Conservation (phyloP, 2,113 vertebrate species). For the Hirundichthys speculiger region DNA sequence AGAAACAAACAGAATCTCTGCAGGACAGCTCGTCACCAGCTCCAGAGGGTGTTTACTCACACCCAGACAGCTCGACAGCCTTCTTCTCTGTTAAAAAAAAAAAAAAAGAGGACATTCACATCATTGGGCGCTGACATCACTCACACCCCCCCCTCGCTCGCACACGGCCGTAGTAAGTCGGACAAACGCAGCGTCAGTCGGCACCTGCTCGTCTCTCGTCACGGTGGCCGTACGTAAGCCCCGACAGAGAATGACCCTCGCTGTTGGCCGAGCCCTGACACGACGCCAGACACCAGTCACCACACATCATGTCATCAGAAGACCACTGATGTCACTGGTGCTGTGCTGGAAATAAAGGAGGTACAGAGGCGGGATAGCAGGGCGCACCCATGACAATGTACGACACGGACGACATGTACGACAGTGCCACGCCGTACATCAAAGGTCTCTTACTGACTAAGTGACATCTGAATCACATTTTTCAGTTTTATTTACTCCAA, state of each 20-base stretch:
- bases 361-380: not conserved
- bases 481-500: too few species aligned
- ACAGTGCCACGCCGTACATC: too few species aligned
- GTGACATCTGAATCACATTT: too few species aligned
- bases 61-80: slow-evolving; percentile 57
- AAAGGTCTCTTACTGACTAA: too few species aligned
- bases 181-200: slow-evolving; percentile 41
- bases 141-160: slow-evolving; percentile 12
- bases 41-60: slow-evolving; percentile 65
- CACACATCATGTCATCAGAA: slow-evolving; percentile 64
- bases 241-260: slow-evolving; percentile 46
- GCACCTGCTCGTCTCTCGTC: slow-evolving; percentile 65
- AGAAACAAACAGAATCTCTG: slow-evolving; percentile 38
- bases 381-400: not conserved
- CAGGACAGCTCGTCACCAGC: slow-evolving; percentile 37
- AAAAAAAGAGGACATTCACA: slow-evolving; percentile 52
- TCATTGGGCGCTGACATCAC: slow-evolving; percentile 64
- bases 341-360: slow-evolving; percentile 6
- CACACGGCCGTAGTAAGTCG: slow-evolving; percentile 43
- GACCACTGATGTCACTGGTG: slow-evolving; percentile 44
- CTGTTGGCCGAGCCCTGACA: slow-evolving; percentile 58
- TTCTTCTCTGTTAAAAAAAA: slow-evolving; percentile 57
- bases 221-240: slow-evolving; percentile 33
- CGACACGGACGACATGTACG: too few species aligned
- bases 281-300: slow-evolving; percentile 46